Evolutionary conservation across 2,797 vertebrate genomes (phyloP).

Genomic region (Enteromius radiatus): DNA sequence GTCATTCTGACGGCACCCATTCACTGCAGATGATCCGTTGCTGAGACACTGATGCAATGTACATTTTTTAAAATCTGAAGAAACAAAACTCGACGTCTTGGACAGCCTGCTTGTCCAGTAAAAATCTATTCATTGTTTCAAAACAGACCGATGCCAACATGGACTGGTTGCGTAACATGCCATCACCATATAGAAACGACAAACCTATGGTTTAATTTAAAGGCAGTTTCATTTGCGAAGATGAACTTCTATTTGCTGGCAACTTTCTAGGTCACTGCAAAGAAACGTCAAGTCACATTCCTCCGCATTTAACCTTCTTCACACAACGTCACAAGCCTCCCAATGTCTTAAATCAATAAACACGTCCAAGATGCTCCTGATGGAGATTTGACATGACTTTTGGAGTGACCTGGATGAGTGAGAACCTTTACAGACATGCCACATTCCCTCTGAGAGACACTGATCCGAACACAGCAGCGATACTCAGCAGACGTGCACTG

Average conservation of each 20-base stretch:
- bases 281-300: conserved; percentile 9
- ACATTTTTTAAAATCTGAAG: neutral
- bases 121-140: neutral
- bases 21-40: neutral
- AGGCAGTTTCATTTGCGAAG: neutral
- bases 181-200: neutral
- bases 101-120: neutral
- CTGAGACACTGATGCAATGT: neutral
- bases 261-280: conserved; percentile 20
- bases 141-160: neutral
- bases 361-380: conserved; percentile 13
- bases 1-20: neutral
- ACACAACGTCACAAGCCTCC: neutral
- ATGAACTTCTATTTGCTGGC: neutral
- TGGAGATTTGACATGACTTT: conserved; percentile 22
- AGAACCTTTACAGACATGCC: neutral
- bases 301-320: conserved; percentile 29
- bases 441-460: neutral
- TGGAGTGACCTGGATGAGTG: conserved; percentile 31
- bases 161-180: neutral
- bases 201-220: neutral
- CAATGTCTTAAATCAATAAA: conserved; percentile 12
- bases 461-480: neutral
- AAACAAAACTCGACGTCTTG: neutral
- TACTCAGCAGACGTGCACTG: neutral